These are phyloP conservation scores for Xenus cinereus DNA, from an alignment of 2,113 vertebrate genomes.

Conservation along the genomic window DNA sequence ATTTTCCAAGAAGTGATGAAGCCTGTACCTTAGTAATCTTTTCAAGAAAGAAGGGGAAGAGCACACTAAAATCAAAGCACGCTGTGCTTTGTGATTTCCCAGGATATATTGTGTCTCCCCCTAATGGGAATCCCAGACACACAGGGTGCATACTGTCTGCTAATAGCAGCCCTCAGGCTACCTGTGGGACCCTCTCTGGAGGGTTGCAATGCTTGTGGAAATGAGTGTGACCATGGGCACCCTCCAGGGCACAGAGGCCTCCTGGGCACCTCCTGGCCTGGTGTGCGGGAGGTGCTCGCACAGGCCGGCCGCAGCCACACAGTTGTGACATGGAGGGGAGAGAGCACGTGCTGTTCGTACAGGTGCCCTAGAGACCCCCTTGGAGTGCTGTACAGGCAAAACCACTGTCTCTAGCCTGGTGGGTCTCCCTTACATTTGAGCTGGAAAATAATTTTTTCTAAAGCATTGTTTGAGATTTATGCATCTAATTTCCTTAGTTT, in stretches of 20 bases:
- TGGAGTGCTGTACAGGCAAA: neutral
- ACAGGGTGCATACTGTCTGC: neutral
- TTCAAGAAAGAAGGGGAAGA: neutral
- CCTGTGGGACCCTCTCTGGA: neutral
- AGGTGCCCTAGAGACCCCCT: neutral
- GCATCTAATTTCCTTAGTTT: neutral
- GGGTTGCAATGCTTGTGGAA: neutral
- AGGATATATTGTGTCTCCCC: neutral
- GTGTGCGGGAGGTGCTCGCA: neutral
- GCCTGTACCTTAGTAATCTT: neutral
- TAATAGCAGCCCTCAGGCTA: neutral
- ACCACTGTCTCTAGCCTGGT: neutral
- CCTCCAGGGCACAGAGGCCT: neutral
- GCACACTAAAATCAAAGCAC: neutral
- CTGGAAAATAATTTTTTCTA: neutral
- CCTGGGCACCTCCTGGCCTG: neutral
- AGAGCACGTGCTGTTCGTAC: fast-evolving
- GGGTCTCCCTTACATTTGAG: neutral
- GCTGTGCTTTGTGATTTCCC: neutral
- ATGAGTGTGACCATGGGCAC: neutral
- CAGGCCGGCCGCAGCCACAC: neutral
- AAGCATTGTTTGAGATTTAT: neutral
- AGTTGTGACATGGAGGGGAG: fast-evolving
- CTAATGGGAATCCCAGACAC: neutral
- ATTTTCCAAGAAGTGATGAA: neutral